Conservation (phyloP, 2,888 invertebrate species). For the Rhyacophila evoluta region DNA sequence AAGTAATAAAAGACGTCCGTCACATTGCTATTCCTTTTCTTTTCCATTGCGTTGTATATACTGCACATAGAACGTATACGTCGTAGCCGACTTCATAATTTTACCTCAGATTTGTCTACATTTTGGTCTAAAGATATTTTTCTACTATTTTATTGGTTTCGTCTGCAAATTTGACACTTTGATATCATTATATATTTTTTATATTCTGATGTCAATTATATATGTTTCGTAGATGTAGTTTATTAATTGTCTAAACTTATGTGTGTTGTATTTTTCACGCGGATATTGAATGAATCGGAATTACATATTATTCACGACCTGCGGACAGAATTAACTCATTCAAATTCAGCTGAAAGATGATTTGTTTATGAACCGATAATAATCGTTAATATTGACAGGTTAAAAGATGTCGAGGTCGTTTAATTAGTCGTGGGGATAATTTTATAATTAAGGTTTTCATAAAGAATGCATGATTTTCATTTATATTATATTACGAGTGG, state of each 20-base stretch:
- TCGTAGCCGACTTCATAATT: neutral
- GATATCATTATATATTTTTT: neutral
- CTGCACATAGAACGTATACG: neutral
- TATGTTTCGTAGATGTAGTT: no score
- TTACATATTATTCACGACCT: neutral
- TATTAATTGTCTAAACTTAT: neutral
- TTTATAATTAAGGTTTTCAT: no score
- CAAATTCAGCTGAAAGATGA: neutral
- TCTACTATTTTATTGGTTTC: constrained; percentile 21
- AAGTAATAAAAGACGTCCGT: constrained; percentile 39
- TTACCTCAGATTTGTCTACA: constrained; percentile 15
- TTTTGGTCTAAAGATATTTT: constrained; percentile 5
- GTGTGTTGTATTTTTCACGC: neutral
- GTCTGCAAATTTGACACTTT: constrained; percentile 5
- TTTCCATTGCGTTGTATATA: neutral
- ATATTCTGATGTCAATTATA: no score
- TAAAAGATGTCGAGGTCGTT: no score
- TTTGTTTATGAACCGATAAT: neutral
- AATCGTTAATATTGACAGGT: no score
- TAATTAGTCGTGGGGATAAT: no score
- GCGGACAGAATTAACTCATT: neutral
- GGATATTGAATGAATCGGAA: neutral
- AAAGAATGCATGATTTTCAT: no score
- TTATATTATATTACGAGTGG: neutral
- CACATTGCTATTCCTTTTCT: neutral